Evolutionary conservation across 2,797 vertebrate genomes (phyloP).

Genomic region (Nannoperca australis): DNA sequence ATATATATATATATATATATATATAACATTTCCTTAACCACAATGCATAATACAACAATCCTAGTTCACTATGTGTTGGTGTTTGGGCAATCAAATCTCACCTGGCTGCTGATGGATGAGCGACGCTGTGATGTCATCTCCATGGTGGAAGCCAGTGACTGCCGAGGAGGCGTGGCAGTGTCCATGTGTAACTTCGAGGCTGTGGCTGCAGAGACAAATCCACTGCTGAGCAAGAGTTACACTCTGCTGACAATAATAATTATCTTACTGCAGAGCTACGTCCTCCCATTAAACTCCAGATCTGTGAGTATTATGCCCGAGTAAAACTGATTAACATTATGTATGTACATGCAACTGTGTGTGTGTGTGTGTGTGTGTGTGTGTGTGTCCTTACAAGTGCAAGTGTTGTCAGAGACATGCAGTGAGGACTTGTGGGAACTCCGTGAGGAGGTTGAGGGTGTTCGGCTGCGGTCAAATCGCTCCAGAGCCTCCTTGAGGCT

Average conservation of each 20-base stretch:
- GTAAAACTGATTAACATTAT: background rate
- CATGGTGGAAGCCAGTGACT: constrained; percentile 86
- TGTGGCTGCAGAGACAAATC: constrained; percentile 85
- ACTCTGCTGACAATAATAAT: background rate
- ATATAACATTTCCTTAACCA: background rate
- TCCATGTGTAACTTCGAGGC: constrained; percentile 94
- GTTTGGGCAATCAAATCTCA: constrained; percentile 65
- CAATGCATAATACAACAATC: background rate
- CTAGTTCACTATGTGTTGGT: background rate
- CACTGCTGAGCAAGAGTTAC: constrained; percentile 18
- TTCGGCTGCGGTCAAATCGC: constrained; percentile 92
- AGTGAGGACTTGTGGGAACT: constrained; percentile 96
- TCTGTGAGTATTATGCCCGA: background rate
- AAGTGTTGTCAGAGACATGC: constrained; percentile 92
- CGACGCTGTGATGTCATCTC: constrained; percentile 90
- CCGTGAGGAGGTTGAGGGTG: constrained; percentile 92
- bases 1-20: no score
- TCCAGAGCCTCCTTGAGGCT: constrained; percentile 96
- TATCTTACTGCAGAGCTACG: background rate
- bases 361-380: constrained; percentile 19
- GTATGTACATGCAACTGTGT: background rate
- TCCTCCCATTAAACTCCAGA: background rate
- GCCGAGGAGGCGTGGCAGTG: constrained; percentile 91
- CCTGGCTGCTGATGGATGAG: constrained; percentile 93
- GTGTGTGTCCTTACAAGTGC: constrained; percentile 89